phyloP scores from a whole-genome alignment of 2,797 vertebrate species.

The Lagodon rhomboides region DNA sequence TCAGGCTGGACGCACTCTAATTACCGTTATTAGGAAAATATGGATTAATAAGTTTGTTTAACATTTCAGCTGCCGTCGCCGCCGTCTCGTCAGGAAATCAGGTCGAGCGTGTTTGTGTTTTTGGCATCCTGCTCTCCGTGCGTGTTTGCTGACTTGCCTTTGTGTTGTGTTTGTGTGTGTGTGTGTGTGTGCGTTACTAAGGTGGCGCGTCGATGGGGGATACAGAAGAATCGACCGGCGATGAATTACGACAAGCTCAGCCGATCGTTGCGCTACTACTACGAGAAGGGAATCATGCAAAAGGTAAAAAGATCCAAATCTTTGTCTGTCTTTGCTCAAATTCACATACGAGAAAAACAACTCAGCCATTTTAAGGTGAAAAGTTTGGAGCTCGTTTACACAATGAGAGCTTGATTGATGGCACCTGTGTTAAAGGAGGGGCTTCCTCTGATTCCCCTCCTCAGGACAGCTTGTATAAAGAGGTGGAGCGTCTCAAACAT shows the following conservation, averaged over 20 bases:
- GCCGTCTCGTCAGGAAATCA: constrained; percentile 22
- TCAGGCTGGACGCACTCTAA: constrained; percentile 69
- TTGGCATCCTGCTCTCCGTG: constrained; percentile 24
- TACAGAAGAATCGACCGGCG: constrained; percentile 99
- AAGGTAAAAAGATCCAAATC: constrained; percentile 88
- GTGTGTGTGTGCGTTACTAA: constrained; percentile 73
- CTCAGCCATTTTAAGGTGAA: background rate
- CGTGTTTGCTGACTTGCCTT: constrained; percentile 23
- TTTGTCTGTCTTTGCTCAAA: background rate
- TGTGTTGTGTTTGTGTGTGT: constrained; percentile 32
- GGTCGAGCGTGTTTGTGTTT: background rate
- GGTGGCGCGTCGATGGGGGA: constrained; percentile 99
- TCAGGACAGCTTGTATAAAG: background rate
- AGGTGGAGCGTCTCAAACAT: background rate
- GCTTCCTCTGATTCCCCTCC: background rate
- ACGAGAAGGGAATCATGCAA: constrained; percentile 99
- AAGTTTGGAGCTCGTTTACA: background rate
- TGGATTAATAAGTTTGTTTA: constrained; percentile 68
- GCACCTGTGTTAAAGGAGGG: constrained; percentile 3
- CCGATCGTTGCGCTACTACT: constrained; percentile 98
- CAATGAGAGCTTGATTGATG: constrained; percentile 2
- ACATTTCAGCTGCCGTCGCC: constrained; percentile 57
- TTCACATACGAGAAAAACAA: background rate
- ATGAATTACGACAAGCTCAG: constrained; percentile 99
- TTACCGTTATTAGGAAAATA: constrained; percentile 73